Evolutionary conservation across 1,140 invertebrate species (phyloP).

Genomic region (Apis florea): DNA sequence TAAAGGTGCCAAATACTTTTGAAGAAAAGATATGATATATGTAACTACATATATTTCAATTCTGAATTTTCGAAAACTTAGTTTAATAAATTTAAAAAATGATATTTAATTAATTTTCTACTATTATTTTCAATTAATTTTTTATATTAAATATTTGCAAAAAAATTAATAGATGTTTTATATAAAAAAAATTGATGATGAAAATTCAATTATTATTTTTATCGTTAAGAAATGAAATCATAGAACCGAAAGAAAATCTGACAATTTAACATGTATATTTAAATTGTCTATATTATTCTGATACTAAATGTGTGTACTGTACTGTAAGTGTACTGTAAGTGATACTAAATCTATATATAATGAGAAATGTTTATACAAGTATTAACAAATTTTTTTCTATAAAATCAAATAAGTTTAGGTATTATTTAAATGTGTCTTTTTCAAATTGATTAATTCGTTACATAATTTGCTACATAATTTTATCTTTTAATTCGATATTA

Average conservation of each 20-base stretch:
- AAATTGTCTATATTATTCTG: neutral
- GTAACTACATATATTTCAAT: neutral
- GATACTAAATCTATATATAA: too few relatives aligned
- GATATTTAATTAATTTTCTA: neutral
- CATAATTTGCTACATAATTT: neutral
- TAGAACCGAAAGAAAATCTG: neutral
- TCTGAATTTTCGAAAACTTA: neutral
- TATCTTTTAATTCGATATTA: neutral
- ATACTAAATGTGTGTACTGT: neutral
- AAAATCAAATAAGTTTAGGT: neutral
- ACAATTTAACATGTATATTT: neutral
- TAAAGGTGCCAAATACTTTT: constrained; percentile 6
- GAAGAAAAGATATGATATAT: neutral
- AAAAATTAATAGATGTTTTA: neutral
- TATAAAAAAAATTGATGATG: neutral
- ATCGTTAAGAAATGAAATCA: constrained; percentile 3
- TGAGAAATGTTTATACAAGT: neutral
- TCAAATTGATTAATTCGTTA: neutral
- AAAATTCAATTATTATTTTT: neutral
- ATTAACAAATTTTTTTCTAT: constrained; percentile 2
- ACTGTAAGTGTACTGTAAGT: too few relatives aligned
- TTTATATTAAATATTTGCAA: neutral
- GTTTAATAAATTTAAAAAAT: too few relatives aligned
- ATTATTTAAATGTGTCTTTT: constrained; percentile 13
- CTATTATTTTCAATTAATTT: neutral